These are phyloP conservation scores for Drosophila pandora DNA, from an alignment of 1,140 invertebrate genomes.

Conservation along the genomic window DNA sequence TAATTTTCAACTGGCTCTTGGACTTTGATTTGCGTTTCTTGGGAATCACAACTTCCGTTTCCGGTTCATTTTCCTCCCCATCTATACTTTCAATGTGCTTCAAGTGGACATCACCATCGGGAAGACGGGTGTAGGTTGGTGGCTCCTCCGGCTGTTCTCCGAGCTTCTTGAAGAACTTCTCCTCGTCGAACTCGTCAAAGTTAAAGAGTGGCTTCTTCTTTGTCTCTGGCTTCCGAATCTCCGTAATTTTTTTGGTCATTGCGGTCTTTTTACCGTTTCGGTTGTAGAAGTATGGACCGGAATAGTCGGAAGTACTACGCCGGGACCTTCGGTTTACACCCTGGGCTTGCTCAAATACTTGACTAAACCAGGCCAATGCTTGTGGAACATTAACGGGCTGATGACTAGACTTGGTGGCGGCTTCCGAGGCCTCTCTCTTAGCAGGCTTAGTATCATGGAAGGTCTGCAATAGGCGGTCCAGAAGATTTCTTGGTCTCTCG, in stretches of 20 bases:
- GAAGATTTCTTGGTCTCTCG: constrained; percentile 26
- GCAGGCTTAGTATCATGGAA: constrained; percentile 19
- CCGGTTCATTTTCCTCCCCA: constrained; percentile 64
- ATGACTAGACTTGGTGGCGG: constrained; percentile 3
- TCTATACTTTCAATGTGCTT: constrained; percentile 64
- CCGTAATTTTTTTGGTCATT: constrained; percentile 75
- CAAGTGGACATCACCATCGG: constrained; percentile 76
- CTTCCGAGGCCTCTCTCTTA: constrained; percentile 40
- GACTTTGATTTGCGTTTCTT: constrained; percentile 28
- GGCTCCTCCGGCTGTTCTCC: constrained; percentile 63
- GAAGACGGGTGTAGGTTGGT: constrained; percentile 58
- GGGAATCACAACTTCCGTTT: constrained; percentile 29
- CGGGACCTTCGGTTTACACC: constrained; percentile 45
- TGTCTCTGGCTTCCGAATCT: constrained; percentile 73
- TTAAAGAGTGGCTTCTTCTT: constrained; percentile 65
- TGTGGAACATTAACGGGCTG: constrained; percentile 32
- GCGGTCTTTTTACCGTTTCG: constrained; percentile 58
- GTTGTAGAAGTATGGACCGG: constrained; percentile 68
- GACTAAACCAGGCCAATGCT: constrained; percentile 55
- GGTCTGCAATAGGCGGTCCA: constrained; percentile 45
- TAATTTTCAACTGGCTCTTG: constrained; percentile 54
- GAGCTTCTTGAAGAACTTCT: constrained; percentile 78
- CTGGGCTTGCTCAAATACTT: constrained; percentile 54
- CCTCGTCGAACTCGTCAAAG: constrained; percentile 73
- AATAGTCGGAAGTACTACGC: constrained; percentile 48